Evolutionary conservation across 1,140 invertebrate species (phyloP), one percentile per base, ranked within the genome.

Genomic region (Caenorhabditis tropicalis): DNA sequence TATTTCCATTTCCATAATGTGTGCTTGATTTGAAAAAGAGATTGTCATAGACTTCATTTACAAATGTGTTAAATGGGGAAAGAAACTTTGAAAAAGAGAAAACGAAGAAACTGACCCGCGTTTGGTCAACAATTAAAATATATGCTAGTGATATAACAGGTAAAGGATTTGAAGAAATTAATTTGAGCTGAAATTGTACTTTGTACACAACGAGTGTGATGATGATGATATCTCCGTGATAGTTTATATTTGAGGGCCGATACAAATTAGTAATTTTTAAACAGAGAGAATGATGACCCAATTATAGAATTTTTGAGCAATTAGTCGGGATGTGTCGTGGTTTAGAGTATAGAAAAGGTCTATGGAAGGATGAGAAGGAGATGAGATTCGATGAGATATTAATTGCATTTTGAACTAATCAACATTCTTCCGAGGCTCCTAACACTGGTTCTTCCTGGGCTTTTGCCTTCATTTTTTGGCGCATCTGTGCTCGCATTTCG

Each of bases 311-410:
- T 33, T 65, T 31, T 65, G 58, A 65, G 58, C 58, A 74, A n/a
- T n/a, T 74, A 36, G 16, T 43, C 36, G 65, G 27, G 65, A 74
- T 74, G 33, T 74, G 65, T 74, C 65, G 65, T 74, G 65, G 65
- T 9, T 10, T 2, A n/a, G 31, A 27, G 10, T 0, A 36, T 7
- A 36, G 7, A 36, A 10, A 36, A 19, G 16, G 60, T 70, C 60
- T 70, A 70, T 70, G 60, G 31, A 36, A 10, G 15, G 16, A 58
- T 12, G 56, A 29, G 21, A 70, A n/a, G n/a, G n/a, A 70, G 39
- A 10, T 58, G 53, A 31, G 53, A 31, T 58, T 7, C n/a, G 49
- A 51, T 9, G 15, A 33, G 16, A 65, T 16, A 33, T 2, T 19
- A 7, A 33, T 29, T 33, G 6, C 7, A 27, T 33, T 5, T 16